Conservation (phyloP, 2,113 vertebrate species). For the Nannobrachium achirus region DNA sequence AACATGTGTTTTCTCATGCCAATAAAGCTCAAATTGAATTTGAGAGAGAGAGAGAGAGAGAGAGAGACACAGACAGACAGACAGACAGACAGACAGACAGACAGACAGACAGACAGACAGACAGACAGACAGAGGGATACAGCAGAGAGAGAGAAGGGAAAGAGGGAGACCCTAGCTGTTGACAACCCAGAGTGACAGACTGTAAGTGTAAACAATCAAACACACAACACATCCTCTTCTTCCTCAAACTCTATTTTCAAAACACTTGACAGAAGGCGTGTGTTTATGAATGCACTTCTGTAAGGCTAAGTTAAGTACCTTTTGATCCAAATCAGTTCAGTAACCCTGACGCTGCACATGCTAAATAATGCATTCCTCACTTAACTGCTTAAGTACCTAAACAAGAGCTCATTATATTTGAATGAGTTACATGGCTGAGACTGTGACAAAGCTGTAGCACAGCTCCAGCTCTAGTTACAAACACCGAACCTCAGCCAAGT, state of each 20-base stretch:
- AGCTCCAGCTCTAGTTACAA: constrained; percentile 31
- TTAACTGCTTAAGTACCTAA: constrained; percentile 37
- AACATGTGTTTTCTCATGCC: too few species aligned
- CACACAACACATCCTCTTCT: background rate
- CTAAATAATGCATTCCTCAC: constrained; percentile 54
- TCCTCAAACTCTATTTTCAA: background rate
- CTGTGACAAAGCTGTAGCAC: constrained; percentile 32
- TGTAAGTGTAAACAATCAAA: background rate
- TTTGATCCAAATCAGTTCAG: constrained; percentile 13
- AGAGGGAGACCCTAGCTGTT: constrained; percentile 1
- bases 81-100: background rate
- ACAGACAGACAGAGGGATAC: too few species aligned
- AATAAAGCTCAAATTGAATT: too few species aligned
- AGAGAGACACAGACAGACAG: background rate
- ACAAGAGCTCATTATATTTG: constrained; percentile 57
- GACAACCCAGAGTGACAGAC: background rate
- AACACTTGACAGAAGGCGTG: constrained; percentile 2
- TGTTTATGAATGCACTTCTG: constrained; percentile 7
- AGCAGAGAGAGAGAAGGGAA: too few species aligned
- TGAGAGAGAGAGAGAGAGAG: background rate
- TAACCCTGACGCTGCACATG: constrained; percentile 24
- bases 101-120: too few species aligned
- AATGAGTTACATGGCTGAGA: constrained; percentile 47
- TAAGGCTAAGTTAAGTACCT: background rate
- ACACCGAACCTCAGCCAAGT: background rate